Evolutionary conservation across 2,797 vertebrate genomes (phyloP), one percentile per base, ranked within the genome.

Genomic region (Cossypha caffra): DNA sequence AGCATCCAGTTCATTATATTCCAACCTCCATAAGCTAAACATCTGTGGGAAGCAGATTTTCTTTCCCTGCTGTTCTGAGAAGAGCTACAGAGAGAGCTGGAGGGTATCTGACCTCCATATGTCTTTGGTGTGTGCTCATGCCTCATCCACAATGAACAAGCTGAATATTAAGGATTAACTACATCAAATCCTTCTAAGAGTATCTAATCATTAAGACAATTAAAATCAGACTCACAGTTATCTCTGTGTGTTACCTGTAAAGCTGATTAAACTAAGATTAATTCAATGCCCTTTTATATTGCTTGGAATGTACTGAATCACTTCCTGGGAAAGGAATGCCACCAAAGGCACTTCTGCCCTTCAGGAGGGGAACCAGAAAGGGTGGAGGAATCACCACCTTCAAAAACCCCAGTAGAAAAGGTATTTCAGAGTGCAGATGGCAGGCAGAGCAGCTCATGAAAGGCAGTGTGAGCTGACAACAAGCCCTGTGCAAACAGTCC

Each of bases 11-110:
- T 89, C 61, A 54, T 91, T 91, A 35, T 17, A 68, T 19, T 43
- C 68, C 40, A 85, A 5, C 48, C 64, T 63, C 78, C 63, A 33
- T 26, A 50, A 88, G 29, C 55, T 74, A 74, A 93, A 83, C 81
- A 87, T 71, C 90, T 89, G 80, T 77, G 93, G 29, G 78, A 77
- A 68, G 91, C 86, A 87, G 86, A 88, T 94, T 95, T 96, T 61
- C 92, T 62, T 24, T 83, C 81, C 68, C 95, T 83, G 67, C 72
- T 91, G 84, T 25, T 88, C 61, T 75, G 63, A 1, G 5, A 77
- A 71, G 86, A 93, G 80, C 74, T 50, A 25, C 59, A 92, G 79
- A 59, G 61, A 35, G 77, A 92, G 66, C 90, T 88, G 77, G 93
- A 93, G 67, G 61, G 43, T 0, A 2, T 38, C 84, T 77, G 93